Percentiles rank a stretch among this genome's conserved stretches.
Evolutionary conservation across 2,888 invertebrate species (phyloP).

Genomic region (Drosophila algonquin): DNA sequence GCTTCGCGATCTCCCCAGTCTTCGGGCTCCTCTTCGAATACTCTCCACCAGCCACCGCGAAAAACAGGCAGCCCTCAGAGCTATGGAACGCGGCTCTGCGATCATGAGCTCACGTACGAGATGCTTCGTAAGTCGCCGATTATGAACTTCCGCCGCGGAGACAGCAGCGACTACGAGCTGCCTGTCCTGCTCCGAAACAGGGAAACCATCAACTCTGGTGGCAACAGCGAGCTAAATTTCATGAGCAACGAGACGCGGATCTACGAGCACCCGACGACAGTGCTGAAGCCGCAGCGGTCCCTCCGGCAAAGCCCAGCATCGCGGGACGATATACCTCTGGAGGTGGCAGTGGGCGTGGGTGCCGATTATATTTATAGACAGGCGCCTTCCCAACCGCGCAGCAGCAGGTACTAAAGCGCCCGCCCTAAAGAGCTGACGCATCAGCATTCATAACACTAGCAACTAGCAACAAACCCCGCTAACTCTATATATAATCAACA

Average conservation of each 20-base stretch:
- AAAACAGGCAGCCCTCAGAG: slow-evolving; percentile 82
- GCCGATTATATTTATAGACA: slow-evolving; percentile 75
- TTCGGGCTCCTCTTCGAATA: slow-evolving; percentile 80
- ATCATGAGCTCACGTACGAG: slow-evolving; percentile 83
- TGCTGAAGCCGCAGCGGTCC: slow-evolving; percentile 70
- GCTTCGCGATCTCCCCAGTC: slow-evolving; percentile 81
- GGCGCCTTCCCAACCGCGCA: slow-evolving; percentile 58
- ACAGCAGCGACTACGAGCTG: slow-evolving; percentile 81
- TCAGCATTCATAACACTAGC: slow-evolving; percentile 5
- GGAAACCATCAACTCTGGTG: slow-evolving; percentile 82
- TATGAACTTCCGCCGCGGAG: slow-evolving; percentile 82
- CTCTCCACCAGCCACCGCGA: slow-evolving; percentile 68
- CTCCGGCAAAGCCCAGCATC: slow-evolving; percentile 74
- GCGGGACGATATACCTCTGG: slow-evolving; percentile 77
- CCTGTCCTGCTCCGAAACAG: slow-evolving; percentile 77
- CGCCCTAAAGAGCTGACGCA: not conserved
- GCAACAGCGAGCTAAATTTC: slow-evolving; percentile 83
- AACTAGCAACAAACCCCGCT: slow-evolving; percentile 19
- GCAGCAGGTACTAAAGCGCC: slow-evolving; percentile 82
- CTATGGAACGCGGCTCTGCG: slow-evolving; percentile 83
- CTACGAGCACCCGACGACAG: slow-evolving; percentile 81
- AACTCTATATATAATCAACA: slow-evolving; percentile 25
- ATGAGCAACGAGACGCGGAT: slow-evolving; percentile 81
- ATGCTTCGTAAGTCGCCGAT: slow-evolving; percentile 82
- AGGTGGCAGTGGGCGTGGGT: slow-evolving; percentile 56